Conservation (phyloP, 2,888 invertebrate genomes). For the Schrankia costaestrigalis region DNA sequence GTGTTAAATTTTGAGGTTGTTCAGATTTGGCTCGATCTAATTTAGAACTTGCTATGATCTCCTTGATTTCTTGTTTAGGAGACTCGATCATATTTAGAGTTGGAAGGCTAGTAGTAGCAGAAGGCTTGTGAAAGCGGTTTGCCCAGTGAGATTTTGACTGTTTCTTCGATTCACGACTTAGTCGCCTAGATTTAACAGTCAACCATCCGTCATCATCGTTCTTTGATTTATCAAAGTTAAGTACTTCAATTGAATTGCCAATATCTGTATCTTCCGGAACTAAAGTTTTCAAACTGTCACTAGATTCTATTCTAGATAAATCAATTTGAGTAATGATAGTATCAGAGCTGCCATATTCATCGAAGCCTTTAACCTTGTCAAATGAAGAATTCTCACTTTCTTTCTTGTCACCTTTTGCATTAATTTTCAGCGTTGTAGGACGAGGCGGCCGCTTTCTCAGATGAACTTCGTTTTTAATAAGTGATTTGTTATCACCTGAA, state of each 20-base stretch:
- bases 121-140: constrained; percentile 89
- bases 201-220: constrained; percentile 90
- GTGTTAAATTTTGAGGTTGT: constrained; percentile 47
- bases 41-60: constrained; percentile 43
- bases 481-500: constrained; percentile 55
- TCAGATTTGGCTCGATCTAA: constrained; percentile 64
- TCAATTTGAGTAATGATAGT: constrained; percentile 74
- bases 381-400: constrained; percentile 45
- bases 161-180: constrained; percentile 77
- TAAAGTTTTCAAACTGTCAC: constrained; percentile 72
- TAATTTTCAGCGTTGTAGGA: constrained; percentile 57
- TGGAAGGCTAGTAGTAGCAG: constrained; percentile 90
- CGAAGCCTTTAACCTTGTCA: constrained; percentile 58
- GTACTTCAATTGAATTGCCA: constrained; percentile 71
- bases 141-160: constrained; percentile 86
- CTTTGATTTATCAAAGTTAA: constrained; percentile 62
- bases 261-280: constrained; percentile 69
- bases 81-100: constrained; percentile 82
- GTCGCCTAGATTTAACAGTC: constrained; percentile 89
- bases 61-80: constrained; percentile 64
- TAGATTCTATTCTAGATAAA: constrained; percentile 71
- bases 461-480: constrained; percentile 49
- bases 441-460: constrained; percentile 53
- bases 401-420: constrained; percentile 54
- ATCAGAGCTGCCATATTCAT: constrained; percentile 79